phyloP scores from a whole-genome alignment of 2,113 vertebrate genomes.

The Sebastes fasciatus region DNA sequence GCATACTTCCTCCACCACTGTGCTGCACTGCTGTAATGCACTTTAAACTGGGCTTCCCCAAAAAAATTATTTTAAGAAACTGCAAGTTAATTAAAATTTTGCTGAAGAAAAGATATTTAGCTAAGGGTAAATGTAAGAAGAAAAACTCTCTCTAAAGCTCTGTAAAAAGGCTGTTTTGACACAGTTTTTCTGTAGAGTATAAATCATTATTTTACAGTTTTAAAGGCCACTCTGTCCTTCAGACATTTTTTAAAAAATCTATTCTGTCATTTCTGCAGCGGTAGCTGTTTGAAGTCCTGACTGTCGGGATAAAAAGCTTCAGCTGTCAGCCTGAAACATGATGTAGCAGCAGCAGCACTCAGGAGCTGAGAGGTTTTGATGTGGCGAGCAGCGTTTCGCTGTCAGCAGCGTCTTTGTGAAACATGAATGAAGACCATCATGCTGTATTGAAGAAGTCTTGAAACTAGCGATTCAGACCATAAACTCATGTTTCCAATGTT shows the following conservation, averaged over 20 bases:
- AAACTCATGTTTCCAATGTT: too few species aligned
- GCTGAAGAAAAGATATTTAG: background rate
- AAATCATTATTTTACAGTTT: slow-evolving; percentile 1
- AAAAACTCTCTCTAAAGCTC: background rate
- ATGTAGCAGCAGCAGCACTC: background rate
- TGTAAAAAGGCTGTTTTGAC: background rate
- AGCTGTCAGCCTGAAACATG: slow-evolving; percentile 14
- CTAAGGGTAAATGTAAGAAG: background rate
- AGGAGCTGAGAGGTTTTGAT: slow-evolving; percentile 28
- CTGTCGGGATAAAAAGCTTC: background rate
- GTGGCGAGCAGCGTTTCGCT: background rate
- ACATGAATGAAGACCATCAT: slow-evolving; percentile 37
- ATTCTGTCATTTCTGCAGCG: slow-evolving; percentile 17
- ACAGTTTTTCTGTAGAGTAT: background rate
- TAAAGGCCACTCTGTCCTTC: slow-evolving; percentile 5
- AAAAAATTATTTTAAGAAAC: background rate
- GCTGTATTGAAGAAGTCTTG: too few species aligned
- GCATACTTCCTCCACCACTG: background rate
- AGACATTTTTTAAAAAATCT: background rate
- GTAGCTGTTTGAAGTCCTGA: slow-evolving; percentile 14
- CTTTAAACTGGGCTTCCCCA: background rate
- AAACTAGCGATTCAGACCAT: too few species aligned
- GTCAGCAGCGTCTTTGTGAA: slow-evolving; percentile 28
- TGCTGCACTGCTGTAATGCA: background rate
- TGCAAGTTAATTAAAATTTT: background rate